Evolutionary conservation across 2,888 invertebrate genomes (phyloP).

Genomic region (Chydorus sphaericus): DNA sequence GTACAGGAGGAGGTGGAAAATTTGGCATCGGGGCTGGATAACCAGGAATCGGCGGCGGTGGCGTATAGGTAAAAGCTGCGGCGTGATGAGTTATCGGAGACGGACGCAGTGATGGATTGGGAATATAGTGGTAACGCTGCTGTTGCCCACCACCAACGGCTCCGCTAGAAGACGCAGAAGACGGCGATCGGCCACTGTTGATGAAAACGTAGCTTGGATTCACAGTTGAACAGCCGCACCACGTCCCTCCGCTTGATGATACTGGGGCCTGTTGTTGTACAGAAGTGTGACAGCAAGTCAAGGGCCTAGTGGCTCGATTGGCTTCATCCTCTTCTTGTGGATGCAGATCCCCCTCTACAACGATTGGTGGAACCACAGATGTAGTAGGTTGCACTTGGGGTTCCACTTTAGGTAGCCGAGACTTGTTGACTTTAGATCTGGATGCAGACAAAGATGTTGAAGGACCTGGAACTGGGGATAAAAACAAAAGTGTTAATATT

Average conservation of each 20-base stretch:
- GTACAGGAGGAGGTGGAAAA: not conserved
- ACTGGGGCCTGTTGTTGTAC: no score
- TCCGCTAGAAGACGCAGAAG: not conserved
- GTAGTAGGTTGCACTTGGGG: not conserved
- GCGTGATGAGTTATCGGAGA: slow-evolving; percentile 3
- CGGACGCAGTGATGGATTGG: not conserved
- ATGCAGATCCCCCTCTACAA: no score
- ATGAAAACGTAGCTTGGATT: no score
- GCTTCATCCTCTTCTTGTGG: slow-evolving; percentile 7
- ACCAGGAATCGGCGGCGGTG: not conserved
- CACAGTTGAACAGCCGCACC: no score
- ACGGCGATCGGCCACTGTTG: not conserved
- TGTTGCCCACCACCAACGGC: not conserved
- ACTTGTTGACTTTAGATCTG: not conserved
- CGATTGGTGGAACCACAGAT: no score
- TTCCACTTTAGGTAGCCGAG: not conserved
- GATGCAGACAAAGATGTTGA: not conserved
- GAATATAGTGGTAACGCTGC: not conserved
- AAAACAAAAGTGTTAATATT: no score
- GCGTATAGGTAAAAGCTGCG: slow-evolving; percentile 1
- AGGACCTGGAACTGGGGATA: no score
- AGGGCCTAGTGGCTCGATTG: no score
- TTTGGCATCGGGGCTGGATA: not conserved
- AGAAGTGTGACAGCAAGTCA: no score
- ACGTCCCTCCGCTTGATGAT: no score